Base-by-base conservation (phyloP, 2,888 invertebrate species). In the Drosophila prostipennis region DNA sequence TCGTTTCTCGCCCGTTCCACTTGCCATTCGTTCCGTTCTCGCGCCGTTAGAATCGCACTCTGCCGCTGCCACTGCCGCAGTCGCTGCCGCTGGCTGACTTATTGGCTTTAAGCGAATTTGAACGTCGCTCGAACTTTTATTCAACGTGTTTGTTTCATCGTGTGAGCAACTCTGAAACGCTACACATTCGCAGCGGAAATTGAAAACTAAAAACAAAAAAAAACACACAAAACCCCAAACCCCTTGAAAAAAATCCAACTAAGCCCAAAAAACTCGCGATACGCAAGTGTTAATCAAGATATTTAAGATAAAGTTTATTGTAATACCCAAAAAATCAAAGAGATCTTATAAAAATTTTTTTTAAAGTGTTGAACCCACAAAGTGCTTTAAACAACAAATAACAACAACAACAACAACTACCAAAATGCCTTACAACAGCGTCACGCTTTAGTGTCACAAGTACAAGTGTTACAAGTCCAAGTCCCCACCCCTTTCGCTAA, bases 71-170 rank as follows among this genome's bases (percentile, higher is more conserved):
- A 29, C 55, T 16, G 72, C 37, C n/a, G 72, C 40, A 79, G 74
- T 55, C 78, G 71, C 71, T 53, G 71, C 68, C 54, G 45, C 72
- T 72, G 72, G 74, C 74, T 74, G 78, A 80, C 82, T 84, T 84
- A 80, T 86, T 85, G 79, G 86, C 84, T 82, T 84, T 86, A 84
- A 85, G 85, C 85, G 84, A 82, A 86, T 85, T 80, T 80, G 61
- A 82, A 86, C 80, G 82, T 84, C 76, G 82, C 82, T 79, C 74
- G 84, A 80, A 84, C 86, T 80, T 85, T 85, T 84, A 85, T 85
- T 85, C 81, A 82, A 84, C 85, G 85, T 86, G 84, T 81, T 82
- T 80, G 86, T 79, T 84, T 74, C 84, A 84, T 86, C 86, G 85
- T 84, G 85, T 74, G 74, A 86, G 81, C 84, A 85, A 83, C 83